phyloP scores from a whole-genome alignment of 2,888 invertebrate species.

The Caenorhabditis imperialis region DNA sequence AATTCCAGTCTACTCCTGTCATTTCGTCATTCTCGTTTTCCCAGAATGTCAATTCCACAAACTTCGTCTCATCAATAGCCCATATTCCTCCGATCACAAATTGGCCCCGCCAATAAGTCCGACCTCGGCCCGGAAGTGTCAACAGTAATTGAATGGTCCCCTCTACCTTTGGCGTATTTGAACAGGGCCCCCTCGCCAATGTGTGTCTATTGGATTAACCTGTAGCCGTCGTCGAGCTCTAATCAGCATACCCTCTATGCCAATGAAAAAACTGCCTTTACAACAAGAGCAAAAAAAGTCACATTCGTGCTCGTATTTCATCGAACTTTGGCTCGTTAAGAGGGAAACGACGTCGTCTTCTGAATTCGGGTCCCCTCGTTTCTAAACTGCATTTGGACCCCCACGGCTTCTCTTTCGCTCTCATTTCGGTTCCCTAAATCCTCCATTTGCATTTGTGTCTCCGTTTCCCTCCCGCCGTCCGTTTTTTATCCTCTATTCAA shows the following conservation, averaged over 20 bases:
- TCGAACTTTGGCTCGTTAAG: conserved; percentile 52
- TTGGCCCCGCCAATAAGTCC: conserved; percentile 3
- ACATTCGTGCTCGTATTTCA: conserved; percentile 47
- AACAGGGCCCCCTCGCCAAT: conserved; percentile 23
- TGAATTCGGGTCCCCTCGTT: conserved; percentile 3
- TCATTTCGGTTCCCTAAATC: neutral
- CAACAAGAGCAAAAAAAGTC: too few relatives aligned
- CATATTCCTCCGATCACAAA: too few relatives aligned
- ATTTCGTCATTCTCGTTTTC: too few relatives aligned
- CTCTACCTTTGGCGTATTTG: conserved; percentile 33
- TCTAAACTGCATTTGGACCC: conserved; percentile 2
- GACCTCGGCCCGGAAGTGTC: conserved; percentile 49
- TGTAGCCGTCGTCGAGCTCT: conserved; percentile 14
- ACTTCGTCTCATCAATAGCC: conserved; percentile 15
- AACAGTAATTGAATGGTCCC: conserved; percentile 50
- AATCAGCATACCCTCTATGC: too few relatives aligned
- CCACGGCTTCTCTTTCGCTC: conserved; percentile 1
- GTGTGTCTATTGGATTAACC: conserved; percentile 45
- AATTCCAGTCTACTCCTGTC: too few relatives aligned
- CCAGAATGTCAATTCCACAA: neutral
- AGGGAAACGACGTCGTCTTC: conserved; percentile 40
- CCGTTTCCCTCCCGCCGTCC: too few relatives aligned
- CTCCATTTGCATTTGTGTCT: too few relatives aligned
- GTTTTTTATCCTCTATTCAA: too few relatives aligned
- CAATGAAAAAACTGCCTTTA: too few relatives aligned